Evolutionary conservation across 2,797 vertebrate species (phyloP), one percentile per base, ranked within the genome.

Genomic region (Rhinophrynus dorsalis): DNA sequence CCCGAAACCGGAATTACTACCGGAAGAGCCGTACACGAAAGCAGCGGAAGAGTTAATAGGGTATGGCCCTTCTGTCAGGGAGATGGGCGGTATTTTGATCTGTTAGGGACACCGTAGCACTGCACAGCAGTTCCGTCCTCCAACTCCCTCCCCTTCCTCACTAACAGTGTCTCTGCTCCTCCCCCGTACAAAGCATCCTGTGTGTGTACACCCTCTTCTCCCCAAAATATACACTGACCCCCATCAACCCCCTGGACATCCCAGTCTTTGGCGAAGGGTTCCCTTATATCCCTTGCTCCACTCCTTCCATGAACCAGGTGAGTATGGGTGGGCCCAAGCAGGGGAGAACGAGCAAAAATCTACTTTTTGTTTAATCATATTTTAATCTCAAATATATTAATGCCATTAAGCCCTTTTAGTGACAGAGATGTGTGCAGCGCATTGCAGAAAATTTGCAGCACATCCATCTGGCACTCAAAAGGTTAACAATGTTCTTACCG

Each of bases 121-220:
- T 11, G 17, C 17, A 62, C 32, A 47, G 67, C 58, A 37, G 50
- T 62, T 56, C 51, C 58, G 50, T 33, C 59, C 23, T 12, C 47
- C 40, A 42, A 2, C 40, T 15, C 21, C 30, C n/a, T 9, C 35
- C 26, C 47, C n/a, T 23, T 35, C 20, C 26, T 11, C 37, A 32
- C 3, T 33, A 37, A 23, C 45, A 23, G 45, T 23, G 45, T 56
- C 30, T 40, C 33, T 26, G 32, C 66, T 42, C 67, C 48, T 52
- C 55, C 51, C 59, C 66, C 50, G 66, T 55, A 68, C 66, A 68
- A 68, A 68, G 66, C 66, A 68, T 68, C 66, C 66, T 68, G 68
- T 71, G 68, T 71, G 38, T 56, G 10, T 50, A 35, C 48, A 48
- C 50, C 66, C 47, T 6, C 12, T n/a, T 1, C 47, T 30, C 52